Evolutionary conservation across 2,797 vertebrate genomes (phyloP).

Genomic region (Eutrigla gurnardus): DNA sequence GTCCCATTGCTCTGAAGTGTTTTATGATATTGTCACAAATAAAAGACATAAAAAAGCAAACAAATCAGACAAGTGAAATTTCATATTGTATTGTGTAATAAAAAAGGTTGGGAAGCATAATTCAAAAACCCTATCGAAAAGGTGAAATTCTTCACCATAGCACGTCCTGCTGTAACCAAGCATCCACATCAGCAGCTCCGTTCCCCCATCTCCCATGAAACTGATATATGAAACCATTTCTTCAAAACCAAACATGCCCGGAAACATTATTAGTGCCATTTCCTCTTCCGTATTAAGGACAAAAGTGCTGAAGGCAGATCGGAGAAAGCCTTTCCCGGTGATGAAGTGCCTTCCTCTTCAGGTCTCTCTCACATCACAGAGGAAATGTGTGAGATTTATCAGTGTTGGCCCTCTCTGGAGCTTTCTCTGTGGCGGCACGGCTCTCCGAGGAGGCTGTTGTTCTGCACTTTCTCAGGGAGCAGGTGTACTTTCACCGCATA

Average conservation of each 20-base stretch:
- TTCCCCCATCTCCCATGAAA: conserved; percentile 75
- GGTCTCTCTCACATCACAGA: conserved; percentile 81
- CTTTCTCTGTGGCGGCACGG: conserved; percentile 58
- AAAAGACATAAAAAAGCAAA: conserved; percentile 55
- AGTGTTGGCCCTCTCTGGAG: conserved; percentile 73
- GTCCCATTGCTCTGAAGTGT: conserved; percentile 42
- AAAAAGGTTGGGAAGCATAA: conserved; percentile 52
- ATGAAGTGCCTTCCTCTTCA: conserved; percentile 85
- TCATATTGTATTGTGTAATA: conserved; percentile 43
- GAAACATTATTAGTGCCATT: conserved; percentile 88
- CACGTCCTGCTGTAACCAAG: conserved; percentile 66
- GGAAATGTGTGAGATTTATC: conserved; percentile 87
- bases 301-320: conserved; percentile 83
- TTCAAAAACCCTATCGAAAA: conserved; percentile 48
- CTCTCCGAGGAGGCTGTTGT: conserved; percentile 57
- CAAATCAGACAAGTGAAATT: conserved; percentile 42
- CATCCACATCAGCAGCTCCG: conserved; percentile 65
- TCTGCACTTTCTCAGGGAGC: conserved; percentile 68
- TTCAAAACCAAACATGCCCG: conserved; percentile 87
- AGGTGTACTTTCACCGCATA: conserved; percentile 71
- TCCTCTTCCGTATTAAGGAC: conserved; percentile 84
- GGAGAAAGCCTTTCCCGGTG: conserved; percentile 80
- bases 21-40: conserved; percentile 45
- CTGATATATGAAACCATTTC: conserved; percentile 88
- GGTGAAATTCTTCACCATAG: conserved; percentile 70